phyloP scores from a whole-genome alignment of 2,113 vertebrate genomes.

The Triplophysa rosa region DNA sequence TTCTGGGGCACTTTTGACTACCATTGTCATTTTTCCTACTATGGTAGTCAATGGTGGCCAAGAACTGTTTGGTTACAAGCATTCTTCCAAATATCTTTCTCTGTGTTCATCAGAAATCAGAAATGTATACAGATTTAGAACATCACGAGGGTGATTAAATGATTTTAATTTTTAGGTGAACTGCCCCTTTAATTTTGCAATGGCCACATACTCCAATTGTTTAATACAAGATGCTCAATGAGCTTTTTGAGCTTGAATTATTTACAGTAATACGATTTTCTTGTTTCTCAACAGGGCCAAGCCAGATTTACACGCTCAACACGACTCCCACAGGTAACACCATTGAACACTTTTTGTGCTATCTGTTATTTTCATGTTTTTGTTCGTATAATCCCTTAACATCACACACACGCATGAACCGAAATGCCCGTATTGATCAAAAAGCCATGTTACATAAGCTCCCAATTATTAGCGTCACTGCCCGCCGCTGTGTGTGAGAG shows the following conservation, averaged over 20 bases:
- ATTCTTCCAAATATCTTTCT: no score
- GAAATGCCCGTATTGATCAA: not conserved
- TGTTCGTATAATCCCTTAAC: not conserved
- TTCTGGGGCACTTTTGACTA: no score
- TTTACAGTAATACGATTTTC: conserved; percentile 23
- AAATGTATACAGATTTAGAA: no score
- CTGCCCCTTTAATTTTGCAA: no score
- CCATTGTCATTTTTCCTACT: no score
- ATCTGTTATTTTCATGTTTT: not conserved
- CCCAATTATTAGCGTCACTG: conserved; percentile 10
- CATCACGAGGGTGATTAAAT: no score
- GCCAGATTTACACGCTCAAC: conserved; percentile 79
- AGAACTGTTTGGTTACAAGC: no score
- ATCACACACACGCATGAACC: not conserved
- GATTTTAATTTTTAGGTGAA: no score
- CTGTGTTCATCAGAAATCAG: no score
- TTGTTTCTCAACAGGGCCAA: conserved; percentile 72
- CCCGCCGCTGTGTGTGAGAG: not conserved
- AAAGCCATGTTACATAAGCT: conserved; percentile 20
- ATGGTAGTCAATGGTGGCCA: no score
- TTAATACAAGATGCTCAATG: not conserved
- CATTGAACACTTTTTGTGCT: not conserved
- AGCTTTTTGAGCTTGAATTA: not conserved
- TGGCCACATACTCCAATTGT: no score
- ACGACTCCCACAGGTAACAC: conserved; percentile 76